A percentile compares a stretch with the other conserved stretches of the same genome.
These are phyloP conservation scores for Cylloceria caligata DNA, from an alignment of 2,888 invertebrate genomes.

Conservation along the genomic window DNA sequence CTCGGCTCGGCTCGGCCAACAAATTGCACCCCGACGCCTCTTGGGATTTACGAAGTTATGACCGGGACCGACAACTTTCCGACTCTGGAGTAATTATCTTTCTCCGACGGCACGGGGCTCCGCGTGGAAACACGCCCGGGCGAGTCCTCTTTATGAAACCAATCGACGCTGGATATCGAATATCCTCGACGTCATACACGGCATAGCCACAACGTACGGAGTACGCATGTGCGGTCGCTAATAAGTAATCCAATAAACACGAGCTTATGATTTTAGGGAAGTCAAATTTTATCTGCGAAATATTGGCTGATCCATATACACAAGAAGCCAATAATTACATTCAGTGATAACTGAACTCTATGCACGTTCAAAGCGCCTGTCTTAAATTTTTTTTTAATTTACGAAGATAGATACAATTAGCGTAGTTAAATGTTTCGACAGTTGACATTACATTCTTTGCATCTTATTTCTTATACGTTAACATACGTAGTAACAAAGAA, in stretches of 20 bases:
- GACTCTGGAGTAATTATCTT: conserved; percentile 82
- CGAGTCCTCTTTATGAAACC: conserved; percentile 67
- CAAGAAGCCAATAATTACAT: background rate
- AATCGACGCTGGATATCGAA: conserved; percentile 68
- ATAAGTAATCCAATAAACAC: conserved; percentile 57
- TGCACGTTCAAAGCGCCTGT: background rate
- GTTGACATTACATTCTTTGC: background rate
- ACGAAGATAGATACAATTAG: background rate
- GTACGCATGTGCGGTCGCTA: conserved; percentile 16
- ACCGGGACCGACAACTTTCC: conserved; percentile 81
- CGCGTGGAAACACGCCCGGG: conserved; percentile 48
- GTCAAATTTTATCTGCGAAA: conserved; percentile 38
- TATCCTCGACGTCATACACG: conserved; percentile 61
- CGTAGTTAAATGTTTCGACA: background rate
- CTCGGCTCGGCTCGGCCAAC: conserved; percentile 72
- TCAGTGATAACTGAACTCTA: background rate
- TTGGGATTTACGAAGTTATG: conserved; percentile 81
- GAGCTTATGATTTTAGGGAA: conserved; percentile 16
- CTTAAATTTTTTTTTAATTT: background rate
- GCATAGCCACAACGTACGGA: conserved; percentile 24
- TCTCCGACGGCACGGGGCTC: conserved; percentile 70
- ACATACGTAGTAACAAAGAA: background rate
- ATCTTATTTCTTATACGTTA: background rate
- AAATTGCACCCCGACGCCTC: conserved; percentile 79
- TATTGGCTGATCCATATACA: conserved; percentile 10